A percentile compares a stretch with the other conserved stretches of the same genome.
Conservation (phyloP, 1,140 invertebrate species). For the Heliothis virescens region DNA sequence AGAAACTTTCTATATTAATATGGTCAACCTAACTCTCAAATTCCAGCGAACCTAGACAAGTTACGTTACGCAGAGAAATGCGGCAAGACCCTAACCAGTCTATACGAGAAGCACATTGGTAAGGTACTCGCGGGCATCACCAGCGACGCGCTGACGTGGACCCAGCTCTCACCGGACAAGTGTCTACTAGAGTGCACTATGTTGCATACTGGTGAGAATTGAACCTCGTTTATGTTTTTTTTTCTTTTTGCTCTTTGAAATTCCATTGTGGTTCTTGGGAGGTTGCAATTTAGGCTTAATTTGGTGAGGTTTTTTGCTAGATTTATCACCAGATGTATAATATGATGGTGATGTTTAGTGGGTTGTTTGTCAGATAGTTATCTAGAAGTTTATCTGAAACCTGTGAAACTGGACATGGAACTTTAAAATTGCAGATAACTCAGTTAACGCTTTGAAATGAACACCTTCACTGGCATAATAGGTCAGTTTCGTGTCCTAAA, state of each 20-base stretch:
- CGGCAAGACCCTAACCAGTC: constrained; percentile 66
- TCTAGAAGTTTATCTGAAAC: no score
- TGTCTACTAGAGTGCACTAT: constrained; percentile 76
- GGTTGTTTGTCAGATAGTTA: no score
- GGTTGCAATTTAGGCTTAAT: no score
- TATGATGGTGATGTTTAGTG: no score
- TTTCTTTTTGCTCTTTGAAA: not conserved
- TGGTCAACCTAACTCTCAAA: not conserved
- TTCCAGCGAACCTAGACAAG: constrained; percentile 79
- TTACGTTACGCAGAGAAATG: constrained; percentile 73
- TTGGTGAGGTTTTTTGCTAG: no score
- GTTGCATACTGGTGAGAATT: constrained; percentile 65
- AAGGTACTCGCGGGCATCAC: constrained; percentile 73
- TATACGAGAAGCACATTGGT: constrained; percentile 76
- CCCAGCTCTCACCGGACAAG: constrained; percentile 72
- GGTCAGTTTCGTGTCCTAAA: not conserved
- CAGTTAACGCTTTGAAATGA: no score
- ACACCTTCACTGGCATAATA: no score
- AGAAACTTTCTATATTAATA: no score
- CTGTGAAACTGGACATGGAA: no score
- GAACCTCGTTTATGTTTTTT: not conserved
- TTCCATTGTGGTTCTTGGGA: no score
- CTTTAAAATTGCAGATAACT: no score
- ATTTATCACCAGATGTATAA: no score
- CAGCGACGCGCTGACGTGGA: constrained; percentile 78